Evolutionary conservation across 1,140 invertebrate genomes (phyloP).

Genomic region (Spodoptera frugiperda): DNA sequence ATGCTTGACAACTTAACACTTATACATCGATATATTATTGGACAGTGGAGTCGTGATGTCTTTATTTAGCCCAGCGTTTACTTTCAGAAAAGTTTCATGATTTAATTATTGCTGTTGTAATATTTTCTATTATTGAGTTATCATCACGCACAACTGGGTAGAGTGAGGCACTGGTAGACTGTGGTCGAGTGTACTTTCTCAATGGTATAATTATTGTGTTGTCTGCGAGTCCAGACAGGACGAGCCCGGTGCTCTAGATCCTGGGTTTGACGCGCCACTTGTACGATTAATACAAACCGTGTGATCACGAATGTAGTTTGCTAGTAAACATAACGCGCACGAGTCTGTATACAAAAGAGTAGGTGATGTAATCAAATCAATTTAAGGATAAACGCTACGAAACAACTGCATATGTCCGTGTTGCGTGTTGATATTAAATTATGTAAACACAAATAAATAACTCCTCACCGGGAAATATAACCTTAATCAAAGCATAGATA

Average conservation of each 20-base stretch:
- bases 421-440: background rate
- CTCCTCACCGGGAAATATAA: background rate
- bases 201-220: slow-evolving; percentile 4
- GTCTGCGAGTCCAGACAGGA: slow-evolving; percentile 17
- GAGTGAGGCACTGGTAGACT: slow-evolving; percentile 10
- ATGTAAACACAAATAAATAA: background rate
- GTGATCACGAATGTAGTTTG: slow-evolving; percentile 20
- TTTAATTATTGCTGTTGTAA: slow-evolving; percentile 28
- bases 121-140: slow-evolving; percentile 39
- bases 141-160: slow-evolving; percentile 50
- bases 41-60: slow-evolving; percentile 42
- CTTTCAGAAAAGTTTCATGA: slow-evolving; percentile 13
- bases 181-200: slow-evolving; percentile 40
- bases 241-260: slow-evolving; percentile 3
- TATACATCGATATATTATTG: slow-evolving; percentile 19
- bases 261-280: background rate
- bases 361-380: slow-evolving; percentile 35
- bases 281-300: background rate
- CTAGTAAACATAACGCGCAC: slow-evolving; percentile 23
- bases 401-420: background rate
- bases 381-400: slow-evolving; percentile 28
- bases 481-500: no score
- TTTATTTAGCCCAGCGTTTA: slow-evolving; percentile 40
- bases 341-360: slow-evolving; percentile 23
- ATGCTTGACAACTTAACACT: slow-evolving; percentile 36